A percentile compares a stretch with the other conserved stretches of the same genome.
phyloP scores from a whole-genome alignment of 2,888 invertebrate genomes.

The Myopa testacea region DNA sequence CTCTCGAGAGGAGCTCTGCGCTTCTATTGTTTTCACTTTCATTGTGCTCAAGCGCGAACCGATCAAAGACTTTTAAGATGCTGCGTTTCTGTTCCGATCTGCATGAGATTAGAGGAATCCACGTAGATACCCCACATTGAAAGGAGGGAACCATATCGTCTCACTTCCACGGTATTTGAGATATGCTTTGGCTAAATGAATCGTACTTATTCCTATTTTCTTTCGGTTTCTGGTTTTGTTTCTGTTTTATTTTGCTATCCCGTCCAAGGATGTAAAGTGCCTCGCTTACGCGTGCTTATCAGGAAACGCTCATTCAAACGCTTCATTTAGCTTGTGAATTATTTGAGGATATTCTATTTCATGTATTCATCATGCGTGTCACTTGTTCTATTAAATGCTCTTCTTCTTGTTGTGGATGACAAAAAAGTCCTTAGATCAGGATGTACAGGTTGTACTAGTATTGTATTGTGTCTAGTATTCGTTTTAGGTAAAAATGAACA shows the following conservation, averaged over 20 bases:
- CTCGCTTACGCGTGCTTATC: constrained; percentile 45
- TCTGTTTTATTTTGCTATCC: background rate
- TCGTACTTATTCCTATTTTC: background rate
- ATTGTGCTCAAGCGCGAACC: constrained; percentile 7
- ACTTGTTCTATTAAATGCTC: background rate
- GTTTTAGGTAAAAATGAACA: too few relatives aligned
- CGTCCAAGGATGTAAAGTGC: constrained; percentile 24
- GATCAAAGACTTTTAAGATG: background rate
- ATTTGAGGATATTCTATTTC: background rate
- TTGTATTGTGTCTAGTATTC: too few relatives aligned
- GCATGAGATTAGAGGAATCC: background rate
- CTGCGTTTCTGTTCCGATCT: background rate
- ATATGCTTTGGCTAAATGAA: background rate
- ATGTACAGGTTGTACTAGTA: too few relatives aligned
- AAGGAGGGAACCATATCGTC: background rate
- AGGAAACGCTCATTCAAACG: constrained; percentile 42
- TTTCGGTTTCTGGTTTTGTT: constrained; percentile 28
- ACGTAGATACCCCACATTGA: background rate
- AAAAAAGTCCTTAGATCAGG: too few relatives aligned
- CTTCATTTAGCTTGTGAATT: constrained; percentile 37
- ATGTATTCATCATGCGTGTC: background rate
- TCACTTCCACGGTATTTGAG: background rate
- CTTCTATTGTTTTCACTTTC: constrained; percentile 42
- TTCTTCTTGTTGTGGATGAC: too few relatives aligned
- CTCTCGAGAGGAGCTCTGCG: constrained; percentile 39